These are phyloP conservation scores for Ceyx cyanopectus DNA, from an alignment of 2,113 vertebrate species.

Conservation along the genomic window DNA sequence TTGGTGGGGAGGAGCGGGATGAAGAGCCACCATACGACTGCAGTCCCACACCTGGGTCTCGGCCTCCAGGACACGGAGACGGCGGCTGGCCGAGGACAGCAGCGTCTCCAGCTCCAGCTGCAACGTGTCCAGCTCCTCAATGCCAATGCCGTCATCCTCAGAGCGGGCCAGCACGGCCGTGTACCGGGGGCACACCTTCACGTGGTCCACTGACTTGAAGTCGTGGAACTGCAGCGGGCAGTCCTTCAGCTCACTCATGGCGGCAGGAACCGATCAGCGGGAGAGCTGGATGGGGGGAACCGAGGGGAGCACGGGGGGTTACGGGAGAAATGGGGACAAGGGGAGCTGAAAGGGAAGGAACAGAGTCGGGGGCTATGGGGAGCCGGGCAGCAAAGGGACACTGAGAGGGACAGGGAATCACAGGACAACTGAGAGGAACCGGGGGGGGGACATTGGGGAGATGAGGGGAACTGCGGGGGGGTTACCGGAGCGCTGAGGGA, in stretches of 20 bases:
- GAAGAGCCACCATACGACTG: not conserved
- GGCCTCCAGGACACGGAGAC: constrained; percentile 92
- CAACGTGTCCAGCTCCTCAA: constrained; percentile 96
- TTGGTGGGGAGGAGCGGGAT: fast-evolving
- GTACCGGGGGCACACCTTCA: constrained; percentile 95
- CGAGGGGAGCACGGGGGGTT: not conserved
- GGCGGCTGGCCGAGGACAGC: constrained; percentile 92
- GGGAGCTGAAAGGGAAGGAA: no score
- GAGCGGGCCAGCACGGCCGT: constrained; percentile 94
- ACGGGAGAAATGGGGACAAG: no score
- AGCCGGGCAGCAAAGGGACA: no score
- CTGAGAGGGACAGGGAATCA: no score
- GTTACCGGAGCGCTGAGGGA: not conserved
- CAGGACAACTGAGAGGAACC: no score
- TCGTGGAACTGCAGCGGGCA: constrained; percentile 98
- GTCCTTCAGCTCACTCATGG: constrained; percentile 97
- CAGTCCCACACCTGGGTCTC: constrained; percentile 90
- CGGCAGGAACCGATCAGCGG: not conserved
- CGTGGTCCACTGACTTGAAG: constrained; percentile 97
- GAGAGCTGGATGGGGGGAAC: no score
- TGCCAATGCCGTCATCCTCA: constrained; percentile 96
- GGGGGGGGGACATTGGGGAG: not conserved
- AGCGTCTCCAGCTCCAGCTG: constrained; percentile 97
- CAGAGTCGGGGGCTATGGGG: no score
- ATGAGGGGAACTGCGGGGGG: not conserved